Percentiles rank a stretch among this genome's conserved stretches.
phyloP scores from a whole-genome alignment of 2,797 vertebrate species.

The Euthynnus affinis region DNA sequence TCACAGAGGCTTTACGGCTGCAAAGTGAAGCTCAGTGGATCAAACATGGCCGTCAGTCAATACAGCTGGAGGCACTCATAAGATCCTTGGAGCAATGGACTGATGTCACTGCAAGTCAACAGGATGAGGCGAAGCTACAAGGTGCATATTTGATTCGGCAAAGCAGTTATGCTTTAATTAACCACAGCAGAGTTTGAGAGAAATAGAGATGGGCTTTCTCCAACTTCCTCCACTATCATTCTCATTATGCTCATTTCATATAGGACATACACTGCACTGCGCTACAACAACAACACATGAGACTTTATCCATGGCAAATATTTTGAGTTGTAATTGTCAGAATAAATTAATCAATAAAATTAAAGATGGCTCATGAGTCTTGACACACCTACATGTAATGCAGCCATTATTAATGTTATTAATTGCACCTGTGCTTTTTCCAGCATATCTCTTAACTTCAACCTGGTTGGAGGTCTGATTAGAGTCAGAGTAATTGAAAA shows the following conservation, averaged over 20 bases:
- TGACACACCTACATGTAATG: no score
- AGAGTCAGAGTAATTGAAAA: background rate
- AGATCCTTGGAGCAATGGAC: slow-evolving; percentile 84
- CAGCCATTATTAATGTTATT: no score
- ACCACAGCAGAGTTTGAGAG: background rate
- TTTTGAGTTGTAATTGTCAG: background rate
- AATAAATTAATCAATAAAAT: no score
- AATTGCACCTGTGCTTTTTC: no score
- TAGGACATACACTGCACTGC: background rate
- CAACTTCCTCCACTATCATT: background rate
- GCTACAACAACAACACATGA: background rate
- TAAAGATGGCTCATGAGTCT: no score
- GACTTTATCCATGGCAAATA: background rate
- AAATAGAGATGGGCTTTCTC: background rate
- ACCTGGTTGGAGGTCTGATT: no score
- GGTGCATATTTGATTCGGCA: slow-evolving; percentile 42
- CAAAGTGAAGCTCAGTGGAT: slow-evolving; percentile 81
- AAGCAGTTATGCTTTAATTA: background rate
- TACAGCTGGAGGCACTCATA: slow-evolving; percentile 87
- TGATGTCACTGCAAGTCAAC: slow-evolving; percentile 78
- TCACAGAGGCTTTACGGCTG: slow-evolving; percentile 89
- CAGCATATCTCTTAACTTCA: no score
- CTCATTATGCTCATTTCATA: background rate
- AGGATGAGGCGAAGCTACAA: slow-evolving; percentile 64
- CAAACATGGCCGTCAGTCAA: slow-evolving; percentile 82